Conservation (phyloP, 2,113 vertebrate species). For the Furnarius figulus region DNA sequence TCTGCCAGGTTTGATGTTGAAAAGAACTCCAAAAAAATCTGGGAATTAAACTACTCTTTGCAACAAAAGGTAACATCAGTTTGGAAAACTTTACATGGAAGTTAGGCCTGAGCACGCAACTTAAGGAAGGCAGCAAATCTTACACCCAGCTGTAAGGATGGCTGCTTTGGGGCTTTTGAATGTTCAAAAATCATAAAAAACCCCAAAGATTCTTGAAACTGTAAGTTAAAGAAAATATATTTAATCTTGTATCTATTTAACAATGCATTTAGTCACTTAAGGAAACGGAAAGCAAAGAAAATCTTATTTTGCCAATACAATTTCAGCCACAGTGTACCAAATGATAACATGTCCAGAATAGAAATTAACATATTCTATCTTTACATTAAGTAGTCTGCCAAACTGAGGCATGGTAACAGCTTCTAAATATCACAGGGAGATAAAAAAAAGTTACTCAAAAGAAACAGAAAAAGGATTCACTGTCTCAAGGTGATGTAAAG, state of each 20-base stretch:
- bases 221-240: background rate
- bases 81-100: background rate
- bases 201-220: background rate
- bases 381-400: background rate
- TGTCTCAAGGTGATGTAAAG: background rate
- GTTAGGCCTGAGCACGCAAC: background rate
- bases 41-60: background rate
- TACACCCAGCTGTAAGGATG: accelerated
- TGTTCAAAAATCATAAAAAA: background rate
- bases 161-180: background rate
- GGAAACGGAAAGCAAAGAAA: background rate
- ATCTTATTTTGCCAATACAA: background rate
- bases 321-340: background rate
- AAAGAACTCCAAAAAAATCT: background rate
- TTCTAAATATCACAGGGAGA: background rate
- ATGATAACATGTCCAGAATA: background rate
- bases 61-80: background rate
- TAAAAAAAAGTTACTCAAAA: background rate
- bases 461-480: background rate
- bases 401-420: background rate
- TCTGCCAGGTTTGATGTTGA: background rate
- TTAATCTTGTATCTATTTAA: background rate
- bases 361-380: background rate
- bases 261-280: background rate
- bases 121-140: background rate